These are phyloP conservation scores for Eurosta solidaginis DNA, from an alignment of 1,140 invertebrate genomes.

Conservation along the genomic window DNA sequence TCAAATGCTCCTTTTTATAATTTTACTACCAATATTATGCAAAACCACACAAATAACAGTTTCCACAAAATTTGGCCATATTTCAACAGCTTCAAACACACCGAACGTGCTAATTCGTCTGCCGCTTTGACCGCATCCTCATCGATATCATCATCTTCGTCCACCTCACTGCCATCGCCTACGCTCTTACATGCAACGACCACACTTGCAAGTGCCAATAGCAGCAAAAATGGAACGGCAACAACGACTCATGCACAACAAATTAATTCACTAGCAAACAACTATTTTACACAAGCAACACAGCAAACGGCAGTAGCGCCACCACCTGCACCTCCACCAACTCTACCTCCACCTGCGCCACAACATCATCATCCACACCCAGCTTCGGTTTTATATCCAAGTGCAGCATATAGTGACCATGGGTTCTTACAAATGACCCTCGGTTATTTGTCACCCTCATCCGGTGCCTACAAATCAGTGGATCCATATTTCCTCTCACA, in stretches of 20 bases:
- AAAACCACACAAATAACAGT: not conserved
- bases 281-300: not conserved
- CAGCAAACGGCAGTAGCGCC: not conserved
- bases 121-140: constrained; percentile 52
- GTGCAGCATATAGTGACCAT: constrained; percentile 61
- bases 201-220: not conserved
- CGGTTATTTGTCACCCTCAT: constrained; percentile 67
- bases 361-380: constrained; percentile 35
- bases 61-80: not conserved
- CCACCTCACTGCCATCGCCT: constrained; percentile 71
- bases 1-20: not conserved
- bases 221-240: not conserved
- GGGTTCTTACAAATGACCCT: constrained; percentile 69
- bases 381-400: constrained; percentile 54
- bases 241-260: not conserved
- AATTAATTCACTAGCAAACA: not conserved
- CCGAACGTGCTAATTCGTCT: constrained; percentile 36
- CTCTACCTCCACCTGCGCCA: constrained; percentile 50
- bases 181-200: constrained; percentile 37
- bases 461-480: constrained; percentile 67
- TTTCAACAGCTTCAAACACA: constrained; percentile 20
- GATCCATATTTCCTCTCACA: constrained; percentile 71
- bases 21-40: not conserved
- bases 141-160: constrained; percentile 64
- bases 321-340: not conserved